Percentiles rank a stretch among this genome's conserved stretches.
phyloP scores from a whole-genome alignment of 2,797 vertebrate genomes.

The Gastrophryne carolinensis region DNA sequence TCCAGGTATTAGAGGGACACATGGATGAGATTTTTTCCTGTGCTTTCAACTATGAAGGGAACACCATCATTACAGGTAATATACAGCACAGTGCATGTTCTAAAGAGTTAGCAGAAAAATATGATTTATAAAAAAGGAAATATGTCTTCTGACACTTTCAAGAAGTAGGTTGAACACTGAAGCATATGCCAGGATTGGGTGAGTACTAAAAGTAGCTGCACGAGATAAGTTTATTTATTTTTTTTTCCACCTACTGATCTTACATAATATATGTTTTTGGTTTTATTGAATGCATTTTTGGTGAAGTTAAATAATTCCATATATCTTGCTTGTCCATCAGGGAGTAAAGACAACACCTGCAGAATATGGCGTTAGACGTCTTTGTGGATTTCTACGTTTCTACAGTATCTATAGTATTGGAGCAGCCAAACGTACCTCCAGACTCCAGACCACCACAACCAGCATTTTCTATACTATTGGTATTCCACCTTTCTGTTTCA shows the following conservation, averaged over 20 bases:
- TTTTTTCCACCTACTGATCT: neutral
- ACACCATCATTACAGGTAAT: slow-evolving; percentile 93
- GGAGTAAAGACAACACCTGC: slow-evolving; percentile 94
- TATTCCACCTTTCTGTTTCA: neutral
- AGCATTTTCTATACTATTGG: neutral
- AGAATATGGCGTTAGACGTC: slow-evolving; percentile 85
- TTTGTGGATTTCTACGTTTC: neutral
- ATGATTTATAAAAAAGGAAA: too few species aligned
- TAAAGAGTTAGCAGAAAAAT: too few species aligned
- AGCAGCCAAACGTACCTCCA: neutral
- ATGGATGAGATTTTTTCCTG: slow-evolving; percentile 91
- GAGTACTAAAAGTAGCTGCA: too few species aligned
- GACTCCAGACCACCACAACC: neutral
- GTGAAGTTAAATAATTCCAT: neutral
- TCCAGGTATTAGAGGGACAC: slow-evolving; percentile 87
- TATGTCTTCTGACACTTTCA: too few species aligned
- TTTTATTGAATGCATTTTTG: too few species aligned
- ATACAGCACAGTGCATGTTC: too few species aligned
- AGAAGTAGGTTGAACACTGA: too few species aligned
- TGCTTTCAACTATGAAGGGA: slow-evolving; percentile 89
- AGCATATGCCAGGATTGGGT: too few species aligned
- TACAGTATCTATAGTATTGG: neutral
- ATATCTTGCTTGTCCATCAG: slow-evolving; percentile 59
- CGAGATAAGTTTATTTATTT: too few species aligned
- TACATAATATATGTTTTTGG: too few species aligned